Conservation (phyloP, 2,113 vertebrate genomes). For the Neotragus moschatus region DNA sequence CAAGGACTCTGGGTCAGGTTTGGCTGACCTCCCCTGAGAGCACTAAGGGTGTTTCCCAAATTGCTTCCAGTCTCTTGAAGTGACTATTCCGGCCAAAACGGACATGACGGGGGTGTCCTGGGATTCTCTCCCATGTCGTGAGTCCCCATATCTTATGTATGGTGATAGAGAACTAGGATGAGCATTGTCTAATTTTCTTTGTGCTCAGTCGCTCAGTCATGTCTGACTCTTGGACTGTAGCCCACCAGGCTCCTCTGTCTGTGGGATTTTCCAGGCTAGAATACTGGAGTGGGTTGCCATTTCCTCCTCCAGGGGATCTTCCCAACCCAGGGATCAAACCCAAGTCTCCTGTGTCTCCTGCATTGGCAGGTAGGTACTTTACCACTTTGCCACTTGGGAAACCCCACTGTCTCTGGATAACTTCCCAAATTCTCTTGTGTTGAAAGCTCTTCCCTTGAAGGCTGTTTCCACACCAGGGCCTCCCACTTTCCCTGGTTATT, state of each 20-base stretch:
- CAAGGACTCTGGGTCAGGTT: neutral
- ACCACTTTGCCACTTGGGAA: neutral
- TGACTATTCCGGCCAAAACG: neutral
- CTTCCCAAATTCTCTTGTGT: neutral
- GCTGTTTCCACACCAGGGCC: neutral
- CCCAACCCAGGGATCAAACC: neutral
- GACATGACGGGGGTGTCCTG: neutral
- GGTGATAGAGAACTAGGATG: neutral
- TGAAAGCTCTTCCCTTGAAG: neutral
- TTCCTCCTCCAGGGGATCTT: neutral
- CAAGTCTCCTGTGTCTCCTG: neutral
- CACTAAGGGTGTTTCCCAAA: neutral
- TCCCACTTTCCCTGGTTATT: neutral
- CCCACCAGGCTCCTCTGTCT: neutral
- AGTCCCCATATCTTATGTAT: neutral
- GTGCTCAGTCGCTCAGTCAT: neutral
- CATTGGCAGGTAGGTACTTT: neutral
- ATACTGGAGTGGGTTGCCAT: neutral
- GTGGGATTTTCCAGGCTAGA: neutral
- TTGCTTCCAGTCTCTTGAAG: neutral
- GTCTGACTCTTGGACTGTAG: neutral
- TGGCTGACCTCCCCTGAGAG: neutral
- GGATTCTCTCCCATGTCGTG: neutral
- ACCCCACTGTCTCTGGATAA: neutral
- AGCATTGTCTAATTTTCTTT: neutral